These are phyloP conservation scores for Cosmia pyralina DNA, from an alignment of 2,888 invertebrate genomes.

Conservation along the genomic window DNA sequence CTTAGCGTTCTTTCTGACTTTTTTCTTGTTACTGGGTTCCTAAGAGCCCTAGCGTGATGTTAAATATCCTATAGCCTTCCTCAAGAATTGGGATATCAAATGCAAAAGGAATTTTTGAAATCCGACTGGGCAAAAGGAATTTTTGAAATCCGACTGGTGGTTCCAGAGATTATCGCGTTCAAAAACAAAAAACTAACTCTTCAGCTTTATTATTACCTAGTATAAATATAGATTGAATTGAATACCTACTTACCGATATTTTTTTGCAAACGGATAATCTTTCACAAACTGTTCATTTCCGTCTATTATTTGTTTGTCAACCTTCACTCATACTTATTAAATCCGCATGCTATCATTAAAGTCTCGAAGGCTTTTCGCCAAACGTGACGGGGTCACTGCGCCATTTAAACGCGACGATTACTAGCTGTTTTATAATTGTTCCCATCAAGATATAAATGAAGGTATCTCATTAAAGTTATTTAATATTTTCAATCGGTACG, in stretches of 20 bases:
- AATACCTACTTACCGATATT: neutral
- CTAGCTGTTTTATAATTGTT: slow-evolving; percentile 41
- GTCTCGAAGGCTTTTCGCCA: slow-evolving; percentile 48
- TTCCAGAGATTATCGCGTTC: too few species aligned
- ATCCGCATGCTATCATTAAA: slow-evolving; percentile 49
- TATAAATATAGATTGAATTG: too few species aligned
- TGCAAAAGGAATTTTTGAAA: too few species aligned
- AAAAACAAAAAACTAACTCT: too few species aligned
- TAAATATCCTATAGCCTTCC: too few species aligned
- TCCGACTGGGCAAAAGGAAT: too few species aligned
- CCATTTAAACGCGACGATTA: slow-evolving; percentile 32
- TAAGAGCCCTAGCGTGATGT: too few species aligned
- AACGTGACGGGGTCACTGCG: slow-evolving; percentile 57
- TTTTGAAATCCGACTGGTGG: too few species aligned
- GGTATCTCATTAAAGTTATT: neutral
- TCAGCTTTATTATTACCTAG: too few species aligned
- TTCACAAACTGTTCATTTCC: slow-evolving; percentile 36
- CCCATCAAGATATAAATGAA: slow-evolving; percentile 14
- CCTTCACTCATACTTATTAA: slow-evolving; percentile 53
- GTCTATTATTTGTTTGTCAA: slow-evolving; percentile 49
- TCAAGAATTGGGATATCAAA: too few species aligned
- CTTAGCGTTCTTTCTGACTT: too few species aligned
- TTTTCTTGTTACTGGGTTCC: too few species aligned
- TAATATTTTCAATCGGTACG: neutral
- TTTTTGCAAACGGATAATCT: slow-evolving; percentile 16